A percentile compares a stretch with the other conserved stretches of the same genome.
Conservation (phyloP, 1,140 invertebrate genomes). For the Sarcophaga bullata region DNA sequence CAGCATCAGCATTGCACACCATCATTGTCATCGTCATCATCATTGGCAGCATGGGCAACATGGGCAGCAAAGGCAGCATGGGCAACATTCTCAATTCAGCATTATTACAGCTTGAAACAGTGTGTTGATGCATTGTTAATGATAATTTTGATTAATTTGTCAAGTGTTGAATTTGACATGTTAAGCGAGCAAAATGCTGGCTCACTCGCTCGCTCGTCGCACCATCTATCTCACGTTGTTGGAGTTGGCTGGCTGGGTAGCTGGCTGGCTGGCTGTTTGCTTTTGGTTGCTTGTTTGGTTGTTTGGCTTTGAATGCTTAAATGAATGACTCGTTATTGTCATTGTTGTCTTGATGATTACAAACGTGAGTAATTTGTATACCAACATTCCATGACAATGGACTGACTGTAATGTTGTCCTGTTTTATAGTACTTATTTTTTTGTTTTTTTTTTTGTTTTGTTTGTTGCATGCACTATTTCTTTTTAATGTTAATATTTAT, state of each 20-base stretch:
- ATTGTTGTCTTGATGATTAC: background rate
- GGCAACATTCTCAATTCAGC: background rate
- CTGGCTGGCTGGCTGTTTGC: background rate
- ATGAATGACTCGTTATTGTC: conserved; percentile 30
- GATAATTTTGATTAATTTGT: conserved; percentile 41
- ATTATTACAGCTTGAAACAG: background rate
- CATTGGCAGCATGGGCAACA: background rate
- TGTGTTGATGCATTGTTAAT: conserved; percentile 40
- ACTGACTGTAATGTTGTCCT: too few relatives aligned
- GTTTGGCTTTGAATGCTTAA: background rate
- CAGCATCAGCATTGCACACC: background rate
- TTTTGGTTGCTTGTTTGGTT: conserved; percentile 1
- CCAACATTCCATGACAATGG: too few relatives aligned
- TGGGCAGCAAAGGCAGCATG: background rate
- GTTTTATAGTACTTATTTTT: too few relatives aligned
- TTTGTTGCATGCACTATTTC: background rate
- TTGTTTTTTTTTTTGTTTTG: too few relatives aligned
- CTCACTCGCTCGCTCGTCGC: background rate
- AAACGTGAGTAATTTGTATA: background rate
- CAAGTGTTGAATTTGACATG: conserved; percentile 41
- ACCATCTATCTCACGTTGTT: background rate
- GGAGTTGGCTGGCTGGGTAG: background rate
- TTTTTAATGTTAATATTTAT: conserved; percentile 32
- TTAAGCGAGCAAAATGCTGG: conserved; percentile 38
- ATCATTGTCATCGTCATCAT: conserved; percentile 12